Conservation (phyloP, 2,888 invertebrate species). For the Chorisops tibialis region DNA sequence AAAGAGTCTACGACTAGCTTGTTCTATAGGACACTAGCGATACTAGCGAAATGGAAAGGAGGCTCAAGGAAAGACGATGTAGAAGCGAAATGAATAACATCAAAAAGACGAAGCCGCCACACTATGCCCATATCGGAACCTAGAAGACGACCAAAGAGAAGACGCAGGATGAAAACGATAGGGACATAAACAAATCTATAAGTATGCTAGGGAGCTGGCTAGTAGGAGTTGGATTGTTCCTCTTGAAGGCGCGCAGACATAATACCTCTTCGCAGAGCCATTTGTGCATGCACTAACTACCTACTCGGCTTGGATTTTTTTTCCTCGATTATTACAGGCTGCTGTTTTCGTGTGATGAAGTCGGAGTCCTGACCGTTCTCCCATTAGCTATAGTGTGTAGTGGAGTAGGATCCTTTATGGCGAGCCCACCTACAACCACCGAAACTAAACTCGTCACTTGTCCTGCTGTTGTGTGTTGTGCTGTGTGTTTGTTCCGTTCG, state of each 20-base stretch:
- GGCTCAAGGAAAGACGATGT: slow-evolving; percentile 4
- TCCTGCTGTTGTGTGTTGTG: not conserved
- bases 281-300: not conserved
- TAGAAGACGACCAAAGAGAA: not conserved
- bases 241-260: not conserved
- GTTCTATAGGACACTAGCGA: no score
- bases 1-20: no score
- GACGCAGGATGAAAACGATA: not conserved
- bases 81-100: no score
- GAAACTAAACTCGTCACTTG: not conserved
- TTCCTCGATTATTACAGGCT: not conserved
- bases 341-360: not conserved
- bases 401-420: not conserved
- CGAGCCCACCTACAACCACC: not conserved
- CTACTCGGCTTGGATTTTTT: not conserved
- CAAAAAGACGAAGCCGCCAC: no score
- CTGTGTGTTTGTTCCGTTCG: slow-evolving; percentile 2
- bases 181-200: slow-evolving; percentile 3
- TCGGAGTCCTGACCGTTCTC: not conserved
- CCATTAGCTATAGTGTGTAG: not conserved
- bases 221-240: not conserved
- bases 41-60: no score
- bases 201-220: not conserved
- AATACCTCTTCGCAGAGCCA: not conserved
- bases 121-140: not conserved